Conservation (phyloP, 2,113 vertebrate genomes). For the Callipepla californica region DNA sequence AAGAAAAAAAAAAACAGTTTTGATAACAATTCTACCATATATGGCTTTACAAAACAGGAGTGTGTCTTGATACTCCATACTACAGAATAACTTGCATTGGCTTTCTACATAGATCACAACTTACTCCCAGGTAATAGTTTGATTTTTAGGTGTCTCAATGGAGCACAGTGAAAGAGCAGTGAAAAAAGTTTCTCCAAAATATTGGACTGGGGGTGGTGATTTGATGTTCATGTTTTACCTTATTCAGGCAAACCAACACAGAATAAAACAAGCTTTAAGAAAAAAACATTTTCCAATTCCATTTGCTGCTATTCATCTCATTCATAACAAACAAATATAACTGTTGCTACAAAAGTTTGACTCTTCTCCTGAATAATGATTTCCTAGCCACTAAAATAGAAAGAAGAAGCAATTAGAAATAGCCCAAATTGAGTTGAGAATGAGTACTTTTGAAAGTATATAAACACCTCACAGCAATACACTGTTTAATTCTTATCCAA, state of each 20-base stretch:
- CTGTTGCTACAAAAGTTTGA: background rate
- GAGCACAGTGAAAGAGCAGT: background rate
- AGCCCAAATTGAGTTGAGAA: background rate
- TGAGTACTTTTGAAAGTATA: background rate
- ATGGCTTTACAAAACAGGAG: background rate
- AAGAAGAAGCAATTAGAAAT: background rate
- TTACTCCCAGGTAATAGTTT: background rate
- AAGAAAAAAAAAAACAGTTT: background rate
- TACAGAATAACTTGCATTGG: background rate
- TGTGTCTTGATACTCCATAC: background rate
- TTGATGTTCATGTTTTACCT: background rate
- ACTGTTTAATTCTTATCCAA: rapidly evolving
- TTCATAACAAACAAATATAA: background rate
- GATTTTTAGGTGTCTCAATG: background rate
- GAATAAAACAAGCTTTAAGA: background rate
- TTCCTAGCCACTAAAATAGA: background rate
- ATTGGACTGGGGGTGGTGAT: background rate
- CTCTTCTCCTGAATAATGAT: background rate
- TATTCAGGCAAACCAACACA: background rate
- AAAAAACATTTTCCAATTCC: background rate
- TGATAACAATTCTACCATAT: background rate
- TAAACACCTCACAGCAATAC: rapidly evolving
- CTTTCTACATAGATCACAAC: background rate
- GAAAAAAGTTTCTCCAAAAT: background rate
- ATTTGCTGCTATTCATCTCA: background rate